Evolutionary conservation across 2,113 vertebrate genomes (phyloP).

Genomic region (Emberiza fucata): DNA sequence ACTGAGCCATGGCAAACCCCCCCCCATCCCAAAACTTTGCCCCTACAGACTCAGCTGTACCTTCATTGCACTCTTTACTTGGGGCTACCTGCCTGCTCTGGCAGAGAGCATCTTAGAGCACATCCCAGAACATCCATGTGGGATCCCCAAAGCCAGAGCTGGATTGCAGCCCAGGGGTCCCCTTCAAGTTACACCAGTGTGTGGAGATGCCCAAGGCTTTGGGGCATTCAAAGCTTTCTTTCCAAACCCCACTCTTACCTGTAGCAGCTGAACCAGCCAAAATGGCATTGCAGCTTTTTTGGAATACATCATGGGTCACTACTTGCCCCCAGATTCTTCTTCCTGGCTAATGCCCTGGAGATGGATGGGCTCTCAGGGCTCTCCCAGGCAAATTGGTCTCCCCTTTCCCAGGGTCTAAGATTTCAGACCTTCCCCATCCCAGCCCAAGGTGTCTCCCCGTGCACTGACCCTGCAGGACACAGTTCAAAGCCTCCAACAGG

Average conservation of each 20-base stretch:
- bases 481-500: constrained; percentile 68
- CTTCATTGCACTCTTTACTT: neutral
- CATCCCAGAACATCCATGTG: neutral
- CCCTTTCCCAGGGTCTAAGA: constrained; percentile 50
- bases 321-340: neutral
- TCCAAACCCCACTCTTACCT: neutral
- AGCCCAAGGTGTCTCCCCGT: constrained; percentile 26
- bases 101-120: neutral
- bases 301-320: neutral
- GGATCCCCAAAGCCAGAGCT: neutral
- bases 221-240: neutral
- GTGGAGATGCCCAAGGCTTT: neutral
- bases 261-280: neutral
- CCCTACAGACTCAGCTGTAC: neutral
- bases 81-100: neutral
- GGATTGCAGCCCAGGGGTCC: neutral
- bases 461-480: constrained; percentile 60
- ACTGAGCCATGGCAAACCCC: neutral
- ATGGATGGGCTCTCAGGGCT: neutral
- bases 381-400: neutral
- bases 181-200: neutral
- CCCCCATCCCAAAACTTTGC: neutral
- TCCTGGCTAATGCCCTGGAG: neutral
- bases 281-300: neutral
- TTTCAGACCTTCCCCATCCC: constrained; percentile 46